Evolutionary conservation across 2,888 invertebrate species (phyloP).

Genomic region (Notodonta dromedarius): DNA sequence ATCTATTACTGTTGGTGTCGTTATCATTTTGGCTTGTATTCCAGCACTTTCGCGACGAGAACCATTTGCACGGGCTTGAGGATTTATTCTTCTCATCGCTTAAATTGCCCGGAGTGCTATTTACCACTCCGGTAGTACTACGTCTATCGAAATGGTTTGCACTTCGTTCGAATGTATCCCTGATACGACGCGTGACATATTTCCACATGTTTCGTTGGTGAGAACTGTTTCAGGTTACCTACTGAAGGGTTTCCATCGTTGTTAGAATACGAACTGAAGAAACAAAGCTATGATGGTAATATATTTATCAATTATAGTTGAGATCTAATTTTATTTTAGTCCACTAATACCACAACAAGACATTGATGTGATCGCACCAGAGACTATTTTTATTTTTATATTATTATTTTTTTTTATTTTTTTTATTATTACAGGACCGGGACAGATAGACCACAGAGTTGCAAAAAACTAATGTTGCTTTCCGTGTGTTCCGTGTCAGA

Average conservation of each 20-base stretch:
- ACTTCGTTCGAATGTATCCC: conserved; percentile 78
- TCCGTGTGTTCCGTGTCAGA: too few species aligned
- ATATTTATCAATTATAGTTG: too few species aligned
- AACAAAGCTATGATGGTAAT: background rate
- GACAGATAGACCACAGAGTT: too few species aligned
- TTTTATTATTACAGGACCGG: too few species aligned
- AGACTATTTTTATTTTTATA: too few species aligned
- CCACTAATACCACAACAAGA: too few species aligned
- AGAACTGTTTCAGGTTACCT: conserved; percentile 12
- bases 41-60: conserved; percentile 47
- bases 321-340: too few species aligned
- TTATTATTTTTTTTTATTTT: too few species aligned
- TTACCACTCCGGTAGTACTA: conserved; percentile 67
- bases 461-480: too few species aligned
- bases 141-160: conserved; percentile 78
- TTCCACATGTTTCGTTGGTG: conserved; percentile 76
- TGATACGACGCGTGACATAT: conserved; percentile 78
- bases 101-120: conserved; percentile 50
- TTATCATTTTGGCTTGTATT: conserved; percentile 31
- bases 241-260: conserved; percentile 26
- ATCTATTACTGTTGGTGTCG: conserved; percentile 64
- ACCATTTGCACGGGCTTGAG: conserved; percentile 46
- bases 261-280: background rate
- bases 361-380: too few species aligned
- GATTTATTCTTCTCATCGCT: conserved; percentile 57